Conservation (phyloP, 2,888 invertebrate species). For the Nysson spinosus region DNA sequence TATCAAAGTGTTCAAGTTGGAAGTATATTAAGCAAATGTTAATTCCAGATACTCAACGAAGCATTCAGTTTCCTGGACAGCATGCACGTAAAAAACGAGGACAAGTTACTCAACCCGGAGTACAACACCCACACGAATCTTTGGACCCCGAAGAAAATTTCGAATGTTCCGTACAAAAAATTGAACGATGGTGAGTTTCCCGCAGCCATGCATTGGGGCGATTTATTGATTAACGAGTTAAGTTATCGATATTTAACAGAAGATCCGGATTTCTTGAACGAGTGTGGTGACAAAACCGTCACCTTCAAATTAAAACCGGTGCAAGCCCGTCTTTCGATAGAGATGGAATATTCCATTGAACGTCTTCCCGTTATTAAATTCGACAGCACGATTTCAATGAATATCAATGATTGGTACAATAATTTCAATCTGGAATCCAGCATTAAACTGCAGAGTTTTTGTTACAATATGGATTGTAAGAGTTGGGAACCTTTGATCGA, state of each 20-base stretch:
- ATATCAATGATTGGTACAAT: slow-evolving; percentile 65
- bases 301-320: slow-evolving; percentile 68
- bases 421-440: slow-evolving; percentile 67
- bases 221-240: neutral
- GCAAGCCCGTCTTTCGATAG: slow-evolving; percentile 60
- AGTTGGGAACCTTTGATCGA: slow-evolving; percentile 93
- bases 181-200: slow-evolving; percentile 44
- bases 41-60: slow-evolving; percentile 79
- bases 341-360: slow-evolving; percentile 70
- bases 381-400: slow-evolving; percentile 62
- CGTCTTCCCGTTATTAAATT: slow-evolving; percentile 68
- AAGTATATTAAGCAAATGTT: neutral
- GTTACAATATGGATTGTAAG: slow-evolving; percentile 84
- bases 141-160: slow-evolving; percentile 85
- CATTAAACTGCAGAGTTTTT: slow-evolving; percentile 79
- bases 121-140: slow-evolving; percentile 80
- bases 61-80: slow-evolving; percentile 78
- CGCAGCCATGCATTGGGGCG: neutral
- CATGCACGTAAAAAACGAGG: slow-evolving; percentile 74
- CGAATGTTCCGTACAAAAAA: slow-evolving; percentile 70
- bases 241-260: too few relatives aligned
- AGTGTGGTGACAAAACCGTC: slow-evolving; percentile 53
- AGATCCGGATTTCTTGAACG: slow-evolving; percentile 28
- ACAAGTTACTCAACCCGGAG: slow-evolving; percentile 45
- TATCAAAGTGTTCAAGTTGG: too few relatives aligned